phyloP scores from a whole-genome alignment of 2,797 vertebrate species.

The Lepus townsendii region DNA sequence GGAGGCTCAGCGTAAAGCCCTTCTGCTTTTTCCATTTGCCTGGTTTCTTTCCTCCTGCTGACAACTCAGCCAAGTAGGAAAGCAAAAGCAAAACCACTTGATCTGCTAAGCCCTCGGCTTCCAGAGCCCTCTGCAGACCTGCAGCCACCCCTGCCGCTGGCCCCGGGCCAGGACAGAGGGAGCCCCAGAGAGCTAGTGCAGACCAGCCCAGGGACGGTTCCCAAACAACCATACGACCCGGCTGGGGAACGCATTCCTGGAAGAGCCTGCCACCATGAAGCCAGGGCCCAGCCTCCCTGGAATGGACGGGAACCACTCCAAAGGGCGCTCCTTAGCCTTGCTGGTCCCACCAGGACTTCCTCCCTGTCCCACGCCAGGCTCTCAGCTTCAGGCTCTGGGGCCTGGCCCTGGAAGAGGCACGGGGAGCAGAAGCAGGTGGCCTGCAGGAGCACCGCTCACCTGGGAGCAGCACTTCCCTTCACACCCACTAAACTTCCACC shows the following conservation, averaged over 20 bases:
- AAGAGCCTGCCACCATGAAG: constrained; percentile 65
- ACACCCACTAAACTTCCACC: not conserved
- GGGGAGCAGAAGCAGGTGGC: not conserved
- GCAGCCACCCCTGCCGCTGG: not conserved
- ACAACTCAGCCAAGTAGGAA: constrained; percentile 21
- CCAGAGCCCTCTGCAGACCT: constrained; percentile 27
- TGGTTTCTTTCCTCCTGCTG: constrained; percentile 25
- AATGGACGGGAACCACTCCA: constrained; percentile 58
- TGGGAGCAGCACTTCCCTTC: not conserved
- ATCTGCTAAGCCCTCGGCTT: not conserved
- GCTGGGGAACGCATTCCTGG: constrained; percentile 68
- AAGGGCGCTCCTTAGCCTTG: constrained; percentile 47
- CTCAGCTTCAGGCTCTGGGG: not conserved
- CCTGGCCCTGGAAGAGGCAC: not conserved
- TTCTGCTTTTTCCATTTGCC: constrained; percentile 18
- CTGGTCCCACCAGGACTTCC: constrained; percentile 1
- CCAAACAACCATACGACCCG: constrained; percentile 62
- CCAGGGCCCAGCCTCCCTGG: constrained; percentile 65
- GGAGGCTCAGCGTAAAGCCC: constrained; percentile 15
- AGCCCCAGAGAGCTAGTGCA: constrained; percentile 17
- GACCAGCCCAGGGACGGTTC: constrained; percentile 36
- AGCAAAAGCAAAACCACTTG: constrained; percentile 52
- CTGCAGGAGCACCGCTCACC: not conserved
- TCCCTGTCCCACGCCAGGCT: not conserved
- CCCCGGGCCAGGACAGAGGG: not conserved